Evolutionary conservation across 1,140 invertebrate genomes (phyloP).

Genomic region (Brachionus asplanchnoidis): DNA sequence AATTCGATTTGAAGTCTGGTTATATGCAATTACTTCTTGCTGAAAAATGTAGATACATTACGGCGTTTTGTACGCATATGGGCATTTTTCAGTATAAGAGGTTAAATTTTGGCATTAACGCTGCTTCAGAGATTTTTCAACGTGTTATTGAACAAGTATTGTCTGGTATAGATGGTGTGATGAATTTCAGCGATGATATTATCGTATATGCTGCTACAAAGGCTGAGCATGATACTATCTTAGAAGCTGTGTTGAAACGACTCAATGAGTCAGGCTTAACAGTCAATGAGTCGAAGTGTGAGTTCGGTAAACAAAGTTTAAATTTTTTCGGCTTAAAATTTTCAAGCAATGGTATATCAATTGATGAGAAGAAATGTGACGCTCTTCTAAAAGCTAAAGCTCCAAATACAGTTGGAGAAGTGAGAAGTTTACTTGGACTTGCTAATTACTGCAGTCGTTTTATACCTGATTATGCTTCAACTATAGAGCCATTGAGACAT

Average conservation of each 20-base stretch:
- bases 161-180: not conserved
- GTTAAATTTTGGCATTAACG: not conserved
- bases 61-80: not conserved
- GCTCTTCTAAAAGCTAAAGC: not conserved
- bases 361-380: not conserved
- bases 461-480: conserved; percentile 48
- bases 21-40: not conserved
- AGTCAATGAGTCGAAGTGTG: no score
- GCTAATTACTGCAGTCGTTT: conserved; percentile 55
- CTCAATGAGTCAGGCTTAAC: no score
- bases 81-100: not conserved
- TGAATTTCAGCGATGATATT: not conserved
- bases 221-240: no score
- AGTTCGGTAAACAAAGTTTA: no score
- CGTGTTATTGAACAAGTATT: not conserved
- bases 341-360: no score
- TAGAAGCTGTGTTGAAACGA: no score
- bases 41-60: not conserved
- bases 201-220: no score
- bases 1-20: not conserved
- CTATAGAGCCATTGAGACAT: conserved; percentile 45
- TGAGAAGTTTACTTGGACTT: conserved; percentile 44
- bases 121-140: not conserved
- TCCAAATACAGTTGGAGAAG: conserved; percentile 40
- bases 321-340: no score